Evolutionary conservation across 2,797 vertebrate genomes (phyloP).

Genomic region (Odontamblyopus lacepedii): DNA sequence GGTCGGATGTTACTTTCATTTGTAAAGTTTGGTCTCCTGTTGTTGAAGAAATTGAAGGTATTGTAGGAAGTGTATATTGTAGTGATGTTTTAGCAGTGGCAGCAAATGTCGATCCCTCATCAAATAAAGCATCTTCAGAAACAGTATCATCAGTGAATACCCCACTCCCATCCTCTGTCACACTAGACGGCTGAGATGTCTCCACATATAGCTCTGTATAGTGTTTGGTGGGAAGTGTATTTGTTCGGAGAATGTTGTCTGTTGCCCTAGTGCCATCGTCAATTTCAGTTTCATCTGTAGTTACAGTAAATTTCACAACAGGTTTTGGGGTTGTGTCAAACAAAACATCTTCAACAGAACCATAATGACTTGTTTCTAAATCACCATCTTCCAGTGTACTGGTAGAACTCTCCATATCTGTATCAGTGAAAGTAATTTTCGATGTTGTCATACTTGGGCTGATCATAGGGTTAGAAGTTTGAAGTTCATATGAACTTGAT

Average conservation of each 20-base stretch:
- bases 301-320: slow-evolving; percentile 33
- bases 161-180: slow-evolving; percentile 56
- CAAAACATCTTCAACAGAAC: slow-evolving; percentile 43
- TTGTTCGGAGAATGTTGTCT: slow-evolving; percentile 24
- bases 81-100: slow-evolving; percentile 25
- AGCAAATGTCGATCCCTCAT: slow-evolving; percentile 16
- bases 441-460: slow-evolving; percentile 24
- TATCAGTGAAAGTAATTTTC: slow-evolving; percentile 32
- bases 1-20: slow-evolving; percentile 1
- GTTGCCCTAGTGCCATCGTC: slow-evolving; percentile 35
- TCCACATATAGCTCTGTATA: slow-evolving; percentile 11
- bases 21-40: slow-evolving; percentile 29
- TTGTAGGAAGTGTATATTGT: slow-evolving; percentile 11
- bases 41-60: slow-evolving; percentile 6
- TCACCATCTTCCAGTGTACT: slow-evolving; percentile 38
- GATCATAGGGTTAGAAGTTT: slow-evolving; percentile 21
- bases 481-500: slow-evolving; percentile 14
- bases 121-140: slow-evolving; percentile 38
- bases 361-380: slow-evolving; percentile 52
- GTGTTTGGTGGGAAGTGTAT: slow-evolving; percentile 23
- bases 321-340: slow-evolving; percentile 40
- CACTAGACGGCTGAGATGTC: slow-evolving; percentile 43
- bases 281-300: slow-evolving; percentile 70
- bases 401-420: slow-evolving; percentile 56
- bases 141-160: slow-evolving; percentile 34